phyloP scores from a whole-genome alignment of 2,113 vertebrate species.

The Pterophyllum scalare region DNA sequence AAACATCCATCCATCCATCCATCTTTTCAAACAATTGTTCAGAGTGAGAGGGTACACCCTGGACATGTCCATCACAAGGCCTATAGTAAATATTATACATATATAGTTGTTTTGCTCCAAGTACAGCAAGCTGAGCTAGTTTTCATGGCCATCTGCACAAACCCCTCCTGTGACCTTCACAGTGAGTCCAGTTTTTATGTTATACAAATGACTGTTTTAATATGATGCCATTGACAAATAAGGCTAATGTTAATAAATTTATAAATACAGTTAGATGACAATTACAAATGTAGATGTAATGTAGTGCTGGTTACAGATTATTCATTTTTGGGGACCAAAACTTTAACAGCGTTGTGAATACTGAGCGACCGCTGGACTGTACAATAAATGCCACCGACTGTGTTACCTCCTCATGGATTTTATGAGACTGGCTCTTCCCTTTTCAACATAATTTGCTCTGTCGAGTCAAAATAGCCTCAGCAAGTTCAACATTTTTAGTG shows the following conservation, averaged over 20 bases:
- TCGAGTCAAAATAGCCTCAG: conserved; percentile 19
- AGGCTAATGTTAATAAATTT: neutral
- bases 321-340: neutral
- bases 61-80: neutral
- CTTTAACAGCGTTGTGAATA: neutral
- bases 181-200: neutral
- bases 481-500: conserved; percentile 20
- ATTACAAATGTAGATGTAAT: neutral
- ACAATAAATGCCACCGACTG: neutral
- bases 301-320: neutral
- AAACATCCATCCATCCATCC: too few relatives aligned
- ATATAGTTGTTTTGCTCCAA: neutral
- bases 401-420: neutral
- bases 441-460: conserved; percentile 18
- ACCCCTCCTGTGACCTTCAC: neutral
- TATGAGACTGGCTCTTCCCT: conserved; percentile 7
- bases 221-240: neutral
- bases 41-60: neutral
- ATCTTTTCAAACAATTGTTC: neutral
- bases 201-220: neutral
- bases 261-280: neutral
- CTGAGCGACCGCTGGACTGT: neutral
- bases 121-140: neutral
- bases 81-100: neutral
- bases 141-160: neutral